Evolutionary conservation across 2,113 vertebrate species (phyloP).

Genomic region (Capricornis sumatraensis): DNA sequence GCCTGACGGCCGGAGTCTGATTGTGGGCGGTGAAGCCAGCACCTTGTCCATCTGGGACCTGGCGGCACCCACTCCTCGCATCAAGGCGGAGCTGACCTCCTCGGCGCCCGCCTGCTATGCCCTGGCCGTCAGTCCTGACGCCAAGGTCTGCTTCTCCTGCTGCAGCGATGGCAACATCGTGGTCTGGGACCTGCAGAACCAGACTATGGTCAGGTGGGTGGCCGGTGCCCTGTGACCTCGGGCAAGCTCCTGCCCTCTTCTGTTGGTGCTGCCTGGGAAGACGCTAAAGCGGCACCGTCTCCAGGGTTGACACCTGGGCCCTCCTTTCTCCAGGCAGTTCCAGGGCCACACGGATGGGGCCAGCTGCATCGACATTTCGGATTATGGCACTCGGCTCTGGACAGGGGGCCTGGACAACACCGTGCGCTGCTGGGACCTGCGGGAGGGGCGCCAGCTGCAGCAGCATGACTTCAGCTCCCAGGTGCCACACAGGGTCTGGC

Average conservation of each 20-base stretch:
- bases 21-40: slow-evolving; percentile 77
- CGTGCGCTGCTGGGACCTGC: slow-evolving; percentile 85
- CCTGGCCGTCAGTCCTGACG: slow-evolving; percentile 74
- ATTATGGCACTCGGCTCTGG: slow-evolving; percentile 80
- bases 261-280: background rate
- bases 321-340: slow-evolving; percentile 76
- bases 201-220: slow-evolving; percentile 73
- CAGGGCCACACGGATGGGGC: slow-evolving; percentile 85
- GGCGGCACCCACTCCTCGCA: slow-evolving; percentile 66
- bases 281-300: background rate
- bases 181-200: slow-evolving; percentile 73
- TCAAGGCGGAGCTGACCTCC: slow-evolving; percentile 76
- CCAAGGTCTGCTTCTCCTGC: slow-evolving; percentile 80
- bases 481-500: slow-evolving; percentile 7
- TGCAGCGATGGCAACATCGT: slow-evolving; percentile 79
- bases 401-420: slow-evolving; percentile 84
- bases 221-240: accelerated
- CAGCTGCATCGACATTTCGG: slow-evolving; percentile 84
- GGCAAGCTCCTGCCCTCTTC: no score
- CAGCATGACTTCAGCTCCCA: slow-evolving; percentile 84
- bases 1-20: slow-evolving; percentile 74
- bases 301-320: background rate
- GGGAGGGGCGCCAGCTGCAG: slow-evolving; percentile 84
- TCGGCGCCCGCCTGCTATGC: slow-evolving; percentile 74
- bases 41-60: slow-evolving; percentile 77